Evolutionary conservation across 1,140 invertebrate genomes (phyloP), one percentile per base, ranked within the genome.

Genomic region (Plectrocnemia conspersa): DNA sequence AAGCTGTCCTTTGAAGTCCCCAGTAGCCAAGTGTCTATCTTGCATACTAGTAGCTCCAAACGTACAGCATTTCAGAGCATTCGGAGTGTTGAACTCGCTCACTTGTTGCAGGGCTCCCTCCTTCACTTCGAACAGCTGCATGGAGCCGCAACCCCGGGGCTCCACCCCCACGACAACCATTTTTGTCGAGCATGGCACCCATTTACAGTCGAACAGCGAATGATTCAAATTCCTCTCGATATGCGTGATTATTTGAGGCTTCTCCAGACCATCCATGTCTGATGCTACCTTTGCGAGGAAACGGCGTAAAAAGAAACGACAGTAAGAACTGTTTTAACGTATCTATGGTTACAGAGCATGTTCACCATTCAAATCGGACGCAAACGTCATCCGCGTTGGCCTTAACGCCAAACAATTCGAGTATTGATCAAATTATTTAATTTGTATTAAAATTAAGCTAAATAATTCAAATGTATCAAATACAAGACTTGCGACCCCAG

Each of bases 111-210:
- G 64, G 64, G 90, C 82, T 11, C 83, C 83, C 24, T 82, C 79
- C 13, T 78, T 81, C 18, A 96, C 76, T 74, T 93, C 86, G 68
- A 86, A 95, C n/a, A 94, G 82, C 74, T 96, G 85, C 58, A 97
- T 71, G 13, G 88, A 81, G 0, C 94, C 94, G 25, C 82, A 86
- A 42, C 88, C 89, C 65, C 83, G 83, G 1, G 93, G 82, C 67
- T 87, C 78, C 36, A 82, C 88, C n/a, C 93, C 94, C 27, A 97
- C 74, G 21, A 87, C 80, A 49, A 95, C 82, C 70, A 96, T 91
- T 72, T 95, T 95, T 0, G 93, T 86, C 7, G 90, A 93, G 62
- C 84, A 85, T 1, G 93, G 93, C 64, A 98, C 86, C 94, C 93
- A 97, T 76, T 91, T 91, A n/a, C 83, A 79, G 66, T 96, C 93